phyloP scores from a whole-genome alignment of 2,888 invertebrate species.

The Philaethria dido region DNA sequence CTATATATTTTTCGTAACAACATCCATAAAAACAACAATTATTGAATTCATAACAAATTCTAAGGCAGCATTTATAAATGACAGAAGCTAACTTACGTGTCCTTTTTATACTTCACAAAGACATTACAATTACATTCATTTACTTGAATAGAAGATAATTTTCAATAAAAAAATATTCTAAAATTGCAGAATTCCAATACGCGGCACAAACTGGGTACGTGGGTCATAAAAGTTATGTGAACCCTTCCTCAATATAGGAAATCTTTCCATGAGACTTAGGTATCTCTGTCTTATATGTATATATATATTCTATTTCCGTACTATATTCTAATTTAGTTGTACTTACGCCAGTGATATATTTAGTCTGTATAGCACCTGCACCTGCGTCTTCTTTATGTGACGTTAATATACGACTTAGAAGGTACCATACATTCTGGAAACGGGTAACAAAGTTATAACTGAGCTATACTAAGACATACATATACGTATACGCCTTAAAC shows the following conservation, averaged over 20 bases:
- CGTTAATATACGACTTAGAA: constrained; percentile 2
- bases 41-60: too few species aligned
- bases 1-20: too few species aligned
- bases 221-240: constrained; percentile 14
- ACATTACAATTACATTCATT: too few species aligned
- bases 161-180: not conserved
- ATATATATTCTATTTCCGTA: not conserved
- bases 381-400: constrained; percentile 12
- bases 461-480: not conserved
- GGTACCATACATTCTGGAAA: not conserved
- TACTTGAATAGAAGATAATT: not conserved
- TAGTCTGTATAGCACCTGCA: constrained; percentile 15
- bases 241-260: constrained; percentile 6
- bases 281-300: not conserved
- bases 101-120: too few species aligned
- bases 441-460: not conserved
- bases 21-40: too few species aligned
- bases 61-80: too few species aligned
- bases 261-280: not conserved
- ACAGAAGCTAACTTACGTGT: too few species aligned
- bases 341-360: constrained; percentile 10
- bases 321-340: not conserved
- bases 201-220: not conserved
- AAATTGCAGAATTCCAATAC: not conserved
- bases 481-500: not conserved